Evolutionary conservation across 2,797 vertebrate species (phyloP), one percentile per base, ranked within the genome.

Genomic region (Graptemys geographica): DNA sequence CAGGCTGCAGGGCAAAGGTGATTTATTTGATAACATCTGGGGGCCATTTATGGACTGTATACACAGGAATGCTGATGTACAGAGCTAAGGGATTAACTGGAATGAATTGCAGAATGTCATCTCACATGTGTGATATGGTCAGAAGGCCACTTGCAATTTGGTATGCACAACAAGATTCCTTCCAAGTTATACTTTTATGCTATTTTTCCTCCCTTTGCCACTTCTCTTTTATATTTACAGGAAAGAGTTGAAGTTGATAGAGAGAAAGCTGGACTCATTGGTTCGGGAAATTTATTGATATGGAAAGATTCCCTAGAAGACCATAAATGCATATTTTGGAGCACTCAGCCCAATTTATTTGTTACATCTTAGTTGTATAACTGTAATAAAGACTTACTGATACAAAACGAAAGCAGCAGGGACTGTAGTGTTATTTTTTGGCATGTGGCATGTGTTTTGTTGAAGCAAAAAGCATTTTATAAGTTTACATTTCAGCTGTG

Each of bases 391-490:
- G 90, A 78, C 44, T 78, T 78, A 78, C 28, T 49, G 74, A 59
- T 9, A 15, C 79, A 83, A 62, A 87, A 90, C 94, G 56, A 94
- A 81, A 80, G 90, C 69, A 11, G 90, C 79, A 41, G 72, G 88
- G 92, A 79, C 13, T 3, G 2, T 51, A 90, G 87, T 11, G 55
- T 16, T 84, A 2, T 12, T 84, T 96, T 97, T 92, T 88, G 88
- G 93, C 89, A 90, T 86, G 95, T 78, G 79, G 52, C 80, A 28
- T 55, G 69, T 93, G 95, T 97, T 95, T 96, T 97, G 89, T 95
- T 96, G 94, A 96, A 97, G 86, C 97, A 95, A 92, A 92, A 97
- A 97, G 90, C 79, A 90, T 94, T 96, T 97, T 95, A 94, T 96
- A 97, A 93, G 97, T 80, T 94, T 95, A 90, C 96, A 86, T 81